Evolutionary conservation across 2,113 vertebrate species (phyloP).

Genomic region (Alexandromys fortis): DNA sequence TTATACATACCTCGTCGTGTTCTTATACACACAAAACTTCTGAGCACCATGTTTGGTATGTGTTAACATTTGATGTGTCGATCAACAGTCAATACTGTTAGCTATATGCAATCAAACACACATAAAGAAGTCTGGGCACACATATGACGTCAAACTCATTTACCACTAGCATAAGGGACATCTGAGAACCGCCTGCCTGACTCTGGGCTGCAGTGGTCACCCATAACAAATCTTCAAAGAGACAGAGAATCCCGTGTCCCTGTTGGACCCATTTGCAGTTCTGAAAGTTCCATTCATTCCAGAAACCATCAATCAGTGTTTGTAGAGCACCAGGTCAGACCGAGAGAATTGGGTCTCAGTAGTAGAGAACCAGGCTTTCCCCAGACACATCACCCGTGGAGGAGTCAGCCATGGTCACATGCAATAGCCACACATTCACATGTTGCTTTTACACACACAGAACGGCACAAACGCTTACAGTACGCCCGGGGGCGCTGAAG

Average conservation of each 20-base stretch:
- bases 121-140: background rate
- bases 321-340: slow-evolving; percentile 13
- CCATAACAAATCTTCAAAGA: slow-evolving; percentile 55
- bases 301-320: slow-evolving; percentile 55
- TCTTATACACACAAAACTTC: background rate
- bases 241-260: background rate
- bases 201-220: background rate
- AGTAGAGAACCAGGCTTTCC: background rate
- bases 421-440: background rate
- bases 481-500: background rate
- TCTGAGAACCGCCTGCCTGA: background rate
- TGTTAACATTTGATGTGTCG: background rate
- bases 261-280: background rate
- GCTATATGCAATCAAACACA: background rate
- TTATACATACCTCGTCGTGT: background rate
- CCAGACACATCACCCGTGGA: background rate
- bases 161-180: background rate
- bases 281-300: slow-evolving; percentile 67
- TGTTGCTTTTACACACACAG: background rate
- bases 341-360: background rate
- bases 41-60: background rate
- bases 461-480: rapidly evolving
- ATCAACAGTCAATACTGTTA: background rate
- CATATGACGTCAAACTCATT: background rate
- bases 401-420: slow-evolving; percentile 32